Conservation (phyloP, 2,797 vertebrate species). For the Nasua narica region DNA sequence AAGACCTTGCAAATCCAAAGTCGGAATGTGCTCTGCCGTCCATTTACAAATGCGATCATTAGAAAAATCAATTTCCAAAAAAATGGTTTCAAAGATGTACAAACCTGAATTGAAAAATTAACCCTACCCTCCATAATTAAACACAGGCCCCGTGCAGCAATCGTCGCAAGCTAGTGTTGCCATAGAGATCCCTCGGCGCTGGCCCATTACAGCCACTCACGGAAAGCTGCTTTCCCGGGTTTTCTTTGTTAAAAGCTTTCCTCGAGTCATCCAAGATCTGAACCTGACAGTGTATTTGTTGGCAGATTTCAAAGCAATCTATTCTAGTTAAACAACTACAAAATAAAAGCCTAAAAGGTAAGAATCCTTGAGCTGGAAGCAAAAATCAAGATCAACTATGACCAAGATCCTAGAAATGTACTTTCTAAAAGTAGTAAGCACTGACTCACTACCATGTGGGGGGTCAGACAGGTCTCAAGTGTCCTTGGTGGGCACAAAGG, state of each 20-base stretch:
- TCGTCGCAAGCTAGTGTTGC: neutral
- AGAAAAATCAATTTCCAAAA: neutral
- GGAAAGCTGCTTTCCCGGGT: neutral
- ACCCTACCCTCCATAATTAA: neutral
- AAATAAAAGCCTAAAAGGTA: neutral
- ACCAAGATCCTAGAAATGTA: neutral
- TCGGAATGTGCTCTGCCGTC: neutral
- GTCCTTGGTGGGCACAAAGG: neutral
- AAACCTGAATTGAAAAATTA: neutral
- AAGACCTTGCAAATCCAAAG: neutral
- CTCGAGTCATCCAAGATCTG: neutral
- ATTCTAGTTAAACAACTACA: neutral
- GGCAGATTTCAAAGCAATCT: neutral
- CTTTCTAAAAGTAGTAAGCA: neutral
- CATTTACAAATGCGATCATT: neutral
- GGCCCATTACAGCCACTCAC: neutral
- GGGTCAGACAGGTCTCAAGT: neutral
- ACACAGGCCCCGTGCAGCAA: neutral
- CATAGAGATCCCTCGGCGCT: neutral
- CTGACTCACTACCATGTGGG: neutral
- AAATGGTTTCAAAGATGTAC: neutral
- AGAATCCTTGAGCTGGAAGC: neutral
- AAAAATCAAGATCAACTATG: neutral
- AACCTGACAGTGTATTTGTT: neutral
- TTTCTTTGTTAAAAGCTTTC: neutral